Conservation (phyloP, 2,113 vertebrate genomes). For the Meles meles region DNA sequence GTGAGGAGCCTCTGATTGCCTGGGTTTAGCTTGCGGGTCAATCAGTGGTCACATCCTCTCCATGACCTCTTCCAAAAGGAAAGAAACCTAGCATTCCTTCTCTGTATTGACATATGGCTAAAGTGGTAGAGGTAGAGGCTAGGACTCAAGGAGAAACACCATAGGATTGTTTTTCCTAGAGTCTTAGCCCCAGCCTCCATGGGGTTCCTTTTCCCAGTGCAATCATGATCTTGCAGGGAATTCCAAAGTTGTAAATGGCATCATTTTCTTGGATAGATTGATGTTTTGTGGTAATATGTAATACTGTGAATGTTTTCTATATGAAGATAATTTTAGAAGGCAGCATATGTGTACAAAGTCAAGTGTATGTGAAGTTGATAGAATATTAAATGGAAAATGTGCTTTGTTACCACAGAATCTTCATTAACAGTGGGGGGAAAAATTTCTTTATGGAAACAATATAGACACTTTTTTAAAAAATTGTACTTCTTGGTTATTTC, state of each 20-base stretch:
- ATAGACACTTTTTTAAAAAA: slow-evolving; percentile 58
- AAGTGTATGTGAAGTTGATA: neutral
- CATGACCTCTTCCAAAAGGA: neutral
- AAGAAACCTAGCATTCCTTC: neutral
- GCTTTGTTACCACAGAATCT: slow-evolving; percentile 24
- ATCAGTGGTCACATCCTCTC: neutral
- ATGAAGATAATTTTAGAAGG: neutral
- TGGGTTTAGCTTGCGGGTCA: neutral
- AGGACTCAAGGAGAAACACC: neutral
- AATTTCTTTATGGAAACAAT: slow-evolving; percentile 40
- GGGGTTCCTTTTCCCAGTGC: neutral
- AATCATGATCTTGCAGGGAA: neutral
- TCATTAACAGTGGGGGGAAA: slow-evolving; percentile 56
- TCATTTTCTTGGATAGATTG: neutral
- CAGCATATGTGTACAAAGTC: neutral
- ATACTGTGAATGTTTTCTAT: neutral
- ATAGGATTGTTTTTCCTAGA: neutral
- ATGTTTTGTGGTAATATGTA: neutral
- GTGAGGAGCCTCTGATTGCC: neutral
- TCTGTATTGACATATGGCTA: neutral
- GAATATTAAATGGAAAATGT: neutral
- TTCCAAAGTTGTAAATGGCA: neutral
- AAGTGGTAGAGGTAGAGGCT: neutral
- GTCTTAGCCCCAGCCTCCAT: neutral
- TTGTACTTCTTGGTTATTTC: slow-evolving; percentile 53